Percentiles rank a stretch among this genome's conserved stretches.
These are phyloP conservation scores for Spongilla lacustris DNA, from an alignment of 37 sponge, comb jelly and placozoan genomes.

Conservation along the genomic window DNA sequence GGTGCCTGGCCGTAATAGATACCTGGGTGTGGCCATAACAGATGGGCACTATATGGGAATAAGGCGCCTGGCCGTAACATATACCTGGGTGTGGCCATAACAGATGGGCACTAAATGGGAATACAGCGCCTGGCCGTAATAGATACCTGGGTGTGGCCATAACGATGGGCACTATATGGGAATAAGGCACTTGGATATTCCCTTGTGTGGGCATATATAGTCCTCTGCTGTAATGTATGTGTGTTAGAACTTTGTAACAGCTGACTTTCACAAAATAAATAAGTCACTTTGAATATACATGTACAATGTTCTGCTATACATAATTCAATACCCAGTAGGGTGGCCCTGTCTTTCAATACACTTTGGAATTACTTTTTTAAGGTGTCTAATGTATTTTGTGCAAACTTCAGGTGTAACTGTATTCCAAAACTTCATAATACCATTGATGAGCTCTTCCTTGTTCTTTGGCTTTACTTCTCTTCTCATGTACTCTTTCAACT, in stretches of 20 bases:
- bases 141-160: neutral
- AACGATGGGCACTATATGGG: slow-evolving; percentile 1
- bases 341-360: slow-evolving; percentile 7
- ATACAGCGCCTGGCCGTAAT: neutral
- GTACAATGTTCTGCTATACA: no score
- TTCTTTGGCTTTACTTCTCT: slow-evolving; percentile 28
- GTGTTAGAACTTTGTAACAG: no score
- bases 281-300: no score
- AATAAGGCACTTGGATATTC: neutral
- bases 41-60: neutral
- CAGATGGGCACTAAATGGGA: neutral
- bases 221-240: no score
- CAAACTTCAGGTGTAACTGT: slow-evolving; percentile 26
- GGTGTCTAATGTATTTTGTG: slow-evolving; percentile 18
- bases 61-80: neutral
- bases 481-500: slow-evolving; percentile 37
- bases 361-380: slow-evolving; percentile 27
- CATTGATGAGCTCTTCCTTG: slow-evolving; percentile 30
- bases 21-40: neutral
- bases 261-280: no score
- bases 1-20: neutral
- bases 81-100: neutral
- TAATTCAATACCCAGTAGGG: no score
- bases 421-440: slow-evolving; percentile 31
- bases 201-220: neutral